These are phyloP conservation scores for Petrolisthes cinctipes DNA, from an alignment of 2,888 invertebrate genomes.

Conservation along the genomic window DNA sequence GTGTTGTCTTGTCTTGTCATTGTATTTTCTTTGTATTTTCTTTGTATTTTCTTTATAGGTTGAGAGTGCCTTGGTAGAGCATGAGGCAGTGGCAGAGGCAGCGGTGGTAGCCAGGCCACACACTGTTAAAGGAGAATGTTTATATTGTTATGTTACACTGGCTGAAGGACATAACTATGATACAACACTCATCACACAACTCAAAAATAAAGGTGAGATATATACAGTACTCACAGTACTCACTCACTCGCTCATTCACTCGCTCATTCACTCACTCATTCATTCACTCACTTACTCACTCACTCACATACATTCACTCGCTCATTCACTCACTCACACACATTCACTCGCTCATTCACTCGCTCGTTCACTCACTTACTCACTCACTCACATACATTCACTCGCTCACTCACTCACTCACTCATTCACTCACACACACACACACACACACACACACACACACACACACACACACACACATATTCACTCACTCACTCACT, in stretches of 20 bases:
- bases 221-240: too few relatives aligned
- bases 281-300: not conserved
- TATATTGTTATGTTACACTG: conserved; percentile 97
- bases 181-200: conserved; percentile 78
- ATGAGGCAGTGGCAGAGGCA: conserved; percentile 84
- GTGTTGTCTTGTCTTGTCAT: too few relatives aligned
- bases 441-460: not conserved
- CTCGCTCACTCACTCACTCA: not conserved
- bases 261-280: not conserved
- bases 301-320: too few relatives aligned
- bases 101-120: conserved; percentile 97
- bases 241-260: not conserved
- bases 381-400: too few relatives aligned
- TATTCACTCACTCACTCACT: too few relatives aligned
- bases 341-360: too few relatives aligned
- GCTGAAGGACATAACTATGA: conserved; percentile 81
- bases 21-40: too few relatives aligned
- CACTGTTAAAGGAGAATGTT: conserved; percentile 93
- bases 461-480: too few relatives aligned
- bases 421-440: not conserved
- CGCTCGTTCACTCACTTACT: too few relatives aligned
- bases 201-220: conserved; percentile 76
- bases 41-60: conserved; percentile 68
- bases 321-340: too few relatives aligned
- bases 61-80: conserved; percentile 73